Evolutionary conservation across 2,113 vertebrate species (phyloP).

Genomic region (Typhlomys cinereus): DNA sequence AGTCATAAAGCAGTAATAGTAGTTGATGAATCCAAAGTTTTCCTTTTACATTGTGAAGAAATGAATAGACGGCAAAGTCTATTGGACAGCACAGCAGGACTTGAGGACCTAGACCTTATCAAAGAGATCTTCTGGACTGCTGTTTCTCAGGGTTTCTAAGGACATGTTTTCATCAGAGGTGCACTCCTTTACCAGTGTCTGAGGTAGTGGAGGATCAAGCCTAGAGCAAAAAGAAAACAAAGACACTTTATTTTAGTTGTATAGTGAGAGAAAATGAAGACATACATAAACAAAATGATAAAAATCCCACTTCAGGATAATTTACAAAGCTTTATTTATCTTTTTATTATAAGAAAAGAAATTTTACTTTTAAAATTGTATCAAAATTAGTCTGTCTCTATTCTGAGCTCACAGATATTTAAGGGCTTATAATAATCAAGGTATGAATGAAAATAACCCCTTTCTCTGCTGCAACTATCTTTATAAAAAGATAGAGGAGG

Average conservation of each 20-base stretch:
- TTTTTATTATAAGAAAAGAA: not conserved
- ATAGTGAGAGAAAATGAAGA: constrained; percentile 13
- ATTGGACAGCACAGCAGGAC: constrained; percentile 14
- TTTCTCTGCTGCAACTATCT: not conserved
- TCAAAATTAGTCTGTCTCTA: not conserved
- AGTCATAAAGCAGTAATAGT: not conserved
- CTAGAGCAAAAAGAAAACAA: constrained; percentile 80
- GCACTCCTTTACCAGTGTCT: constrained; percentile 68
- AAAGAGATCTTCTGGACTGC: constrained; percentile 87
- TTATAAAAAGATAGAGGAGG: not conserved
- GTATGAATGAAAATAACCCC: constrained; percentile 5
- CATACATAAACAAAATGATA: constrained; percentile 16
- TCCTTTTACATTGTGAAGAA: not conserved
- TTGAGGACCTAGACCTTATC: constrained; percentile 66
- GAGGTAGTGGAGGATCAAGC: constrained; percentile 71
- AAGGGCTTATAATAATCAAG: not conserved
- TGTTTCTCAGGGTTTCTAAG: constrained; percentile 82
- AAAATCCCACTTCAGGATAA: not conserved
- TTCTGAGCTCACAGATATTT: not conserved
- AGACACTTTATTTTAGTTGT: constrained; percentile 20
- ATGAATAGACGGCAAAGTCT: not conserved
- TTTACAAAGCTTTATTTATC: not conserved
- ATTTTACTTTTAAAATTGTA: constrained; percentile 34
- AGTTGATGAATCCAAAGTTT: not conserved
- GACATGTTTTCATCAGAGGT: constrained; percentile 78